phyloP scores from a whole-genome alignment of 2,888 invertebrate species.

The Andricus quercusramuli region DNA sequence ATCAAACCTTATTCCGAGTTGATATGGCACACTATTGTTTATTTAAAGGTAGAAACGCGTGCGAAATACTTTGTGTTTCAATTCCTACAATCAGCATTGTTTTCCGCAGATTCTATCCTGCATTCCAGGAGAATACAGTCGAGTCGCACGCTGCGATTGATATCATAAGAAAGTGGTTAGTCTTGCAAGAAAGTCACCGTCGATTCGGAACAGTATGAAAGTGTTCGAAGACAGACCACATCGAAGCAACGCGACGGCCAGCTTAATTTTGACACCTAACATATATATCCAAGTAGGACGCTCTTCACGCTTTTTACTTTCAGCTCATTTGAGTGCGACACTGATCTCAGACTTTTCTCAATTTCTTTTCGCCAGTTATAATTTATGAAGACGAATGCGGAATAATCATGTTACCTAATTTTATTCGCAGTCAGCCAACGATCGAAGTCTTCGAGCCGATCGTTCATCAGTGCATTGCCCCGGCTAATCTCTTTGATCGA shows the following conservation, averaged over 20 bases:
- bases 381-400: not conserved
- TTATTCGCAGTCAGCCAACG: not conserved
- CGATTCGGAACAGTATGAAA: constrained; percentile 53
- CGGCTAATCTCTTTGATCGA: not conserved
- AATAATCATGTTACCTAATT: not conserved
- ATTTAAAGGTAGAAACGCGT: constrained; percentile 29
- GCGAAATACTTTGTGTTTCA: constrained; percentile 16
- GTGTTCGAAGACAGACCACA: constrained; percentile 45
- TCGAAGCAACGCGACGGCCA: constrained; percentile 41
- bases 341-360: not conserved
- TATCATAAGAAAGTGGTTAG: constrained; percentile 30
- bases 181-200: constrained; percentile 49
- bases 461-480: not conserved
- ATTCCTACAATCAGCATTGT: constrained; percentile 30
- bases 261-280: constrained; percentile 53
- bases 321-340: constrained; percentile 31
- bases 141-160: constrained; percentile 26
- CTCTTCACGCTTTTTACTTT: constrained; percentile 61
- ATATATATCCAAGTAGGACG: constrained; percentile 55
- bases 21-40: constrained; percentile 26
- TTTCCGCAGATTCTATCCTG: constrained; percentile 15
- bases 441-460: not conserved
- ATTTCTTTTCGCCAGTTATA: constrained; percentile 1
- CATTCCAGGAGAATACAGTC: constrained; percentile 27
- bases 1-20: not conserved